Evolutionary conservation across 2,888 invertebrate species (phyloP).

Genomic region (Luperina testacea): DNA sequence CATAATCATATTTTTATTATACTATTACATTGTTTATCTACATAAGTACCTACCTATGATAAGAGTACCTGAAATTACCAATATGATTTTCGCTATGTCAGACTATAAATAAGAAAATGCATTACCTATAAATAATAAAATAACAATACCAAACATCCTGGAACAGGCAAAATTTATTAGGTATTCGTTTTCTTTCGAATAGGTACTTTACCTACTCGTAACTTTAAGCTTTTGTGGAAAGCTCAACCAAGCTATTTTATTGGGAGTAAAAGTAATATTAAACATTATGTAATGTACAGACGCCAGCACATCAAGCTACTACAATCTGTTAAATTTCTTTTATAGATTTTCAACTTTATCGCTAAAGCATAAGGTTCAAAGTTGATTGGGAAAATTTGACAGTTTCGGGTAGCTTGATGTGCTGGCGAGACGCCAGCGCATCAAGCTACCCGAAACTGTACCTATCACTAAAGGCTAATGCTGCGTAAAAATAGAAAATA

Average conservation of each 20-base stretch:
- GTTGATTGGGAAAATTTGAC: no score
- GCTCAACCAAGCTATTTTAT: not conserved
- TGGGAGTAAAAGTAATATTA: not conserved
- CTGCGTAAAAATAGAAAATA: conserved; percentile 11
- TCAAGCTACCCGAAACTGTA: no score
- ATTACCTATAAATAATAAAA: not conserved
- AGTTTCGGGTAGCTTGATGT: no score
- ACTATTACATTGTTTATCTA: not conserved
- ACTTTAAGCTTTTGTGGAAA: not conserved
- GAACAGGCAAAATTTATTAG: not conserved
- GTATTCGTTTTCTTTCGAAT: not conserved
- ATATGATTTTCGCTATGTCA: not conserved
- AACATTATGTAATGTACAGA: not conserved
- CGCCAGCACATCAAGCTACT: no score
- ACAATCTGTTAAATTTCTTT: no score
- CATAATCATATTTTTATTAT: not conserved
- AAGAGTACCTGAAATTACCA: not conserved
- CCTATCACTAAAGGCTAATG: not conserved
- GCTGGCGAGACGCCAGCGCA: no score
- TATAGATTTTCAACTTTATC: no score
- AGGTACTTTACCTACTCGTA: not conserved
- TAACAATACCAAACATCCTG: not conserved
- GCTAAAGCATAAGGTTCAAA: no score
- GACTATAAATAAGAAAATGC: not conserved
- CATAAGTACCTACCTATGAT: not conserved